Evolutionary conservation across 2,113 vertebrate species (phyloP).

Genomic region (Petrocephalus microphthalmus): DNA sequence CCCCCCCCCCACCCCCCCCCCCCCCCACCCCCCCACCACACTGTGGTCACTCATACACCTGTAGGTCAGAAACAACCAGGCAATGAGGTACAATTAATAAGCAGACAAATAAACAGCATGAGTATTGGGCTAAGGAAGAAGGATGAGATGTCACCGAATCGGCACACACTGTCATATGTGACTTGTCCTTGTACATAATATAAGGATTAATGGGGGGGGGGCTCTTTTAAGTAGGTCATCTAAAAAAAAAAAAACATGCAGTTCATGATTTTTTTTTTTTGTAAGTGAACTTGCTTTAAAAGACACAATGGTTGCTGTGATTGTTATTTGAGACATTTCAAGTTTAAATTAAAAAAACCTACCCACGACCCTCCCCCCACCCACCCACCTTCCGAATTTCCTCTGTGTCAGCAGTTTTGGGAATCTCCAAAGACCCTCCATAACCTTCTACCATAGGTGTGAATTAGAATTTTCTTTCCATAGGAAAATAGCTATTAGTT

Average conservation of each 20-base stretch:
- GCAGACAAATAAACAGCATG: not conserved
- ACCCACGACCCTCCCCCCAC: not conserved
- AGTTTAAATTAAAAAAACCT: not conserved
- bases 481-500: not conserved
- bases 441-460: not conserved
- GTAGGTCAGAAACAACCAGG: constrained; percentile 23
- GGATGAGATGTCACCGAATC: not conserved
- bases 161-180: constrained; percentile 26
- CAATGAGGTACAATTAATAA: constrained; percentile 8
- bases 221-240: constrained; percentile 27
- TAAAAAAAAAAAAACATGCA: not conserved
- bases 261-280: not conserved
- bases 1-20: constrained; percentile 17
- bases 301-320: not conserved
- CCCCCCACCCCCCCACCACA: not conserved
- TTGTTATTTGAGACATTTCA: not conserved
- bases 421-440: not conserved
- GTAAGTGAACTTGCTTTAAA: not conserved
- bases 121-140: not conserved
- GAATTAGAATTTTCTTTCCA: not conserved
- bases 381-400: not conserved
- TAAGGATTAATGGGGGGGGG: constrained; percentile 27
- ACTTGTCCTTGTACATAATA: not conserved
- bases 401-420: constrained; percentile 45
- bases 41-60: not conserved